phyloP scores from a whole-genome alignment of 2,888 invertebrate genomes.

The Athalia rosae region DNA sequence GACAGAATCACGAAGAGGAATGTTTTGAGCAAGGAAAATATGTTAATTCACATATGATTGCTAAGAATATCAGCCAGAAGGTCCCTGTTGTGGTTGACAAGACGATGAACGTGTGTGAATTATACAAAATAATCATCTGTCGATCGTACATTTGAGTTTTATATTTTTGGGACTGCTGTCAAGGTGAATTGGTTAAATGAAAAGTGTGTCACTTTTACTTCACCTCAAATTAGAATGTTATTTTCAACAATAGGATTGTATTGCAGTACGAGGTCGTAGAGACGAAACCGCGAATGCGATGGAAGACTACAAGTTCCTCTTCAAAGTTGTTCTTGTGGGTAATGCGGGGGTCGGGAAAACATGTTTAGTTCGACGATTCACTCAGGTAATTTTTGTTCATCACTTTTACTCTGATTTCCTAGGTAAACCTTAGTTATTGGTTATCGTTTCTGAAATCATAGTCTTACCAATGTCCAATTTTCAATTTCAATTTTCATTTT shows the following conservation, averaged over 20 bases:
- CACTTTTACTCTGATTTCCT: not conserved
- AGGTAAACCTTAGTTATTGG: not conserved
- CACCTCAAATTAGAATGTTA: no score
- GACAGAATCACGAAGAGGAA: constrained; percentile 43
- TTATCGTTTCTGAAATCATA: constrained; percentile 11
- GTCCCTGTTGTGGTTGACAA: not conserved
- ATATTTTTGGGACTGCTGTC: constrained; percentile 45
- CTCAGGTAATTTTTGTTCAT: constrained; percentile 80
- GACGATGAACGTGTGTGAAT: not conserved
- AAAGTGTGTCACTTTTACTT: constrained; percentile 7
- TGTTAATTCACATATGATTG: constrained; percentile 12
- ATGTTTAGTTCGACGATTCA: constrained; percentile 96
- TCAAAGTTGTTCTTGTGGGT: constrained; percentile 98
- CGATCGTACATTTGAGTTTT: not conserved
- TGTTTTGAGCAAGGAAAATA: not conserved
- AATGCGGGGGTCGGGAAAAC: constrained; percentile 99
- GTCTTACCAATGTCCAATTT: not conserved
- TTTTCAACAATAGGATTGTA: not conserved
- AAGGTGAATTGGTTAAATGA: constrained; percentile 52
- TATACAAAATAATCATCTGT: not conserved
- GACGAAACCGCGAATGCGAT: constrained; percentile 74
- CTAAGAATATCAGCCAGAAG: not conserved
- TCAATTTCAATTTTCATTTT: no score
- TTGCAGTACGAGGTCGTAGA: not conserved
- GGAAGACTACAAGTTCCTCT: constrained; percentile 99